Evolutionary conservation across 2,888 invertebrate species (phyloP), one percentile per base, ranked within the genome.

Genomic region (Xanthostigma xanthostigma): DNA sequence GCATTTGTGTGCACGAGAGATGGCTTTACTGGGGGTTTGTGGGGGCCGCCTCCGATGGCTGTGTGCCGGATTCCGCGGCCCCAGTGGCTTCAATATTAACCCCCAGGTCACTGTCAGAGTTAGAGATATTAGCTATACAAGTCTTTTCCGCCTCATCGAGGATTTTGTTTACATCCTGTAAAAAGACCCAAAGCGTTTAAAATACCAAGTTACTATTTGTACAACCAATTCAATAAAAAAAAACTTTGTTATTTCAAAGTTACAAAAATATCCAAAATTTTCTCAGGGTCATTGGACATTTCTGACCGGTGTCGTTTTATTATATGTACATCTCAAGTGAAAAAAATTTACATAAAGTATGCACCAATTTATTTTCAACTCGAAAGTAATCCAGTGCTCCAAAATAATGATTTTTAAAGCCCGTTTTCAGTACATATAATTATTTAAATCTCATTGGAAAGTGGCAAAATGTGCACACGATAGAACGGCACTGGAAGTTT

Each of bases 81-180:
- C 46, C 40, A 34, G 46, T 46, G 52, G 53, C 46, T 49, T 48
- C 42, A 46, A 34, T 60, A 60, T 59, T 61, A 57, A 58, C 60
- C 62, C 64, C 65, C 58, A 36, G 48, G 40, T 48, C 44, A 49
- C 46, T 47, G 45, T 46, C 36, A 51, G 44, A 45, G 46, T 44
- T 51, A 44, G 46, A 52, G 40, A 51, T 45, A 48, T 41, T 13
- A 41, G 41, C 44, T 41, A 36, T 44, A 36, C 33, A 38, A 44
- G 34, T 36, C 33, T 46, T 56, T 53, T 54, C 57, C 53, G 56
- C 58, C 54, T 59, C 58, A 51, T 67, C 67, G 66, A 66, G 64
- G 63, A 66, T 64, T 68, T 69, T 68, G 63, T 63, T 68, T 64
- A 66, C 63, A 60, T 68, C 70, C 71, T 70, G 69, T 62, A 70